A percentile compares a stretch with the other conserved stretches of the same genome.
Evolutionary conservation across 1,140 invertebrate genomes (phyloP).

Genomic region (Drosophila ananassae): DNA sequence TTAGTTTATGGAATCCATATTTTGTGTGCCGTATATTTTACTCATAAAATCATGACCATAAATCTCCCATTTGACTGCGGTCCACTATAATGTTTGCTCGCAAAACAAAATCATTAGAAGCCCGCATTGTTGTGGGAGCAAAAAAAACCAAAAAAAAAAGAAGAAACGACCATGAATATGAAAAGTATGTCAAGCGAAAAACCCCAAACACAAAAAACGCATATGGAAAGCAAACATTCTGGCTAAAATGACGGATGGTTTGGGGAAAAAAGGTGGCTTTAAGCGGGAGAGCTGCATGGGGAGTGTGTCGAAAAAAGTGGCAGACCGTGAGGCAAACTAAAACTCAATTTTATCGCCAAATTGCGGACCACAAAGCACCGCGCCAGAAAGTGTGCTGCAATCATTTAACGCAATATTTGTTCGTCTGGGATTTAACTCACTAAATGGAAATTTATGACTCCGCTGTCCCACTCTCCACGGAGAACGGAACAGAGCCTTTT

Average conservation of each 20-base stretch:
- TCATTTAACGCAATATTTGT: conserved; percentile 54
- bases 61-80: background rate
- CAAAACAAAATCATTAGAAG: conserved; percentile 25
- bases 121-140: conserved; percentile 10
- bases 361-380: conserved; percentile 34
- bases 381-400: conserved; percentile 61
- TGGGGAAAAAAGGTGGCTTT: background rate
- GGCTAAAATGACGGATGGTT: conserved; percentile 11
- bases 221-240: conserved; percentile 22
- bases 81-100: conserved; percentile 3
- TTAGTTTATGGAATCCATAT: background rate
- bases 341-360: conserved; percentile 75
- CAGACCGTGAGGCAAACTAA: conserved; percentile 61
- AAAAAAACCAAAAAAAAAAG: conserved; percentile 16
- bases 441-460: conserved; percentile 70
- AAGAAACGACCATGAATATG: conserved; percentile 57
- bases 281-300: background rate
- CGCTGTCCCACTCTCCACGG: background rate
- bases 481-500: background rate
- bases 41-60: background rate
- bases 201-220: conserved; percentile 10
- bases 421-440: conserved; percentile 3
- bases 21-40: background rate
- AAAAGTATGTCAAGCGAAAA: conserved; percentile 36
- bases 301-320: conserved; percentile 40